Evolutionary conservation across 2,113 vertebrate genomes (phyloP).

Genomic region (Leptosomus discolor): DNA sequence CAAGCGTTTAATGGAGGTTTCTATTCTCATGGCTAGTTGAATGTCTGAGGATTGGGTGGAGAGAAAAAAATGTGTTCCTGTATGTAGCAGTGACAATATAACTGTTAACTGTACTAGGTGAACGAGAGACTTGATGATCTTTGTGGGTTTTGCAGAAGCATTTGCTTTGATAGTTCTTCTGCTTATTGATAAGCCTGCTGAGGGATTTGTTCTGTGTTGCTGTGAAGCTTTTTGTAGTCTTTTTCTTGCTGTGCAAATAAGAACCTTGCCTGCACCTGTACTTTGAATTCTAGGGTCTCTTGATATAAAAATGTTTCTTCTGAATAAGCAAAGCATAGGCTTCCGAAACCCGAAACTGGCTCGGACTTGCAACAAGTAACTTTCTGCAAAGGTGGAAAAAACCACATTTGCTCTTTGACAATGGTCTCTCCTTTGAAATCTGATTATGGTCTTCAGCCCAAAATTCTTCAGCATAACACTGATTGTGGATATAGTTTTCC

Average conservation of each 20-base stretch:
- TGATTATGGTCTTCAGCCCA: neutral
- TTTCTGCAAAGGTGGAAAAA: neutral
- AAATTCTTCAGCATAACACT: neutral
- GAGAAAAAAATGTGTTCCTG: rapidly evolving
- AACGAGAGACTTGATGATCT: neutral
- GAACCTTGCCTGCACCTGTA: neutral
- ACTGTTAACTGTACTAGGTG: neutral
- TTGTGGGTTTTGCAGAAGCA: neutral
- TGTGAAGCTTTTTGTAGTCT: neutral
- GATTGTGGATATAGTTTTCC: neutral
- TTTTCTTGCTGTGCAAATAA: neutral
- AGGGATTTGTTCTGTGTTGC: neutral
- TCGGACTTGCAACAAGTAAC: neutral
- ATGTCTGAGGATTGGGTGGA: neutral
- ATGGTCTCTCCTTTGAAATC: neutral
- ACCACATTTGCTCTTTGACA: neutral
- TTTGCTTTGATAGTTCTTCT: neutral
- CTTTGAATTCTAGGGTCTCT: neutral
- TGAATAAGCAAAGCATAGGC: neutral
- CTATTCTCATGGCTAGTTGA: neutral
- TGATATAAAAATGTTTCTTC: neutral
- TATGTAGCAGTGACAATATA: neutral
- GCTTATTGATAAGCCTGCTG: neutral
- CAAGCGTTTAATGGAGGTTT: neutral
- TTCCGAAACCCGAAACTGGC: neutral